Evolutionary conservation across 2,888 invertebrate genomes (phyloP), one percentile per base, ranked within the genome.

Genomic region (Pristionchus arcanus): DNA sequence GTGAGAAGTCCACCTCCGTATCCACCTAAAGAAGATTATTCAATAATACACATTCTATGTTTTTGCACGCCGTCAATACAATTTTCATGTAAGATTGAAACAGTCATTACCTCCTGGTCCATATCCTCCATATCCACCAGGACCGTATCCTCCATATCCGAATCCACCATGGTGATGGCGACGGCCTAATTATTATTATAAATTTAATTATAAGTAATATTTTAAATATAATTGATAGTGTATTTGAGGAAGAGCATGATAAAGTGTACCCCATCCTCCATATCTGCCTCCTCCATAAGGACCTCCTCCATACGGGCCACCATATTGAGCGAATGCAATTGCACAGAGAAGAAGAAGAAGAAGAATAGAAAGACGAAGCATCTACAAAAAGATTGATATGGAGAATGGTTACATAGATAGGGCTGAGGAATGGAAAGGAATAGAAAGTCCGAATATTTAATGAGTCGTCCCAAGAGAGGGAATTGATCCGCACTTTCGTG

Each of bases 1-100:
- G 84, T 84, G 55, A 84, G 55, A 34, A 84, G 84, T 31, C 84
- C 84, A 34, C 55, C 55, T 37, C 84, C 84, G 84, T 55, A 84
- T 28, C 84, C 84, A 49, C 42, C 55, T 16, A 0, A 71, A 28
- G 34, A 13, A 5, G 34, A 28, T 4, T 71, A 16, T 31, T 9
- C n/a, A 66, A n/a, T n/a, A 5, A 2, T 28, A 16, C 5, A 25
- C 11, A 53, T 53, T 53, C n/a, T 7, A 63, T 63, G 15, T 19
- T 63, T 19, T 63, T n/a, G 63, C 63, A 19, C 21, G 7, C 59
- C 3, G 25, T 66, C 66, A 5, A 11, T 25, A 15, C 2, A n/a
- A n/a, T 66, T 28, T 5, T 66, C 28, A 28, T 9, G 28, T 0
- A n/a, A 11, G 28, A n/a, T 68, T n/a, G 3, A 16, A 31, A 68